A percentile compares a stretch with the other conserved stretches of the same genome.
Conservation (phyloP, 2,113 vertebrate genomes). For the Phylloscopus trochilus region DNA sequence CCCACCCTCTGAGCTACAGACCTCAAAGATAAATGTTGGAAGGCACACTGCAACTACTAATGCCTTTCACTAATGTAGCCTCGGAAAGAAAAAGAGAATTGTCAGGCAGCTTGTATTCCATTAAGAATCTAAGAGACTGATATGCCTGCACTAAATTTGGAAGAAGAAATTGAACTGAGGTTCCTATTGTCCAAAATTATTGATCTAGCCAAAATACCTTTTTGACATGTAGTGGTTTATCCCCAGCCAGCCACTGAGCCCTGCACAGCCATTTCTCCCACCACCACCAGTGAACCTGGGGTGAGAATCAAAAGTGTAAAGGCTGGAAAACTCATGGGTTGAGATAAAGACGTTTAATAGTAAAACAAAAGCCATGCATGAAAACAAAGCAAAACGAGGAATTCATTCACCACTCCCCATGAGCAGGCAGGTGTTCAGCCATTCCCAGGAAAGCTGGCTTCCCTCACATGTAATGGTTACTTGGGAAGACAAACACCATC, state of each 20-base stretch:
- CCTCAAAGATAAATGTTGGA: background rate
- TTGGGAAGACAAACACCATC: background rate
- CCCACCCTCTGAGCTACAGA: background rate
- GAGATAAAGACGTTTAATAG: background rate
- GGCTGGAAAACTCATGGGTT: background rate
- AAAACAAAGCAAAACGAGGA: background rate
- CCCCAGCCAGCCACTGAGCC: background rate
- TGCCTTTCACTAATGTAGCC: background rate
- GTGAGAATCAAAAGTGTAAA: background rate
- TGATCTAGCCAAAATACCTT: background rate
- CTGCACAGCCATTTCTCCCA: background rate
- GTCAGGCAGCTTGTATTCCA: background rate
- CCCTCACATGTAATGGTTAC: background rate
- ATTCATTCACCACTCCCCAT: background rate
- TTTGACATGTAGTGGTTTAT: background rate
- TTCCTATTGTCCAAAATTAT: background rate
- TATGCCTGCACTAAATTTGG: background rate
- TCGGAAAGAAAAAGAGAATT: background rate
- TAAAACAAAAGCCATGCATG: background rate
- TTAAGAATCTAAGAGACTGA: background rate
- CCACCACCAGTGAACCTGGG: too few species aligned
- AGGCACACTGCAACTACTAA: background rate
- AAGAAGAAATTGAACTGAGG: background rate
- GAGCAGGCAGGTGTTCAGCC: background rate
- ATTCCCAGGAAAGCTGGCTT: background rate